A percentile compares a stretch with the other conserved stretches of the same genome.
phyloP scores from a whole-genome alignment of 2,113 vertebrate species.

The Perca schrenkii region DNA sequence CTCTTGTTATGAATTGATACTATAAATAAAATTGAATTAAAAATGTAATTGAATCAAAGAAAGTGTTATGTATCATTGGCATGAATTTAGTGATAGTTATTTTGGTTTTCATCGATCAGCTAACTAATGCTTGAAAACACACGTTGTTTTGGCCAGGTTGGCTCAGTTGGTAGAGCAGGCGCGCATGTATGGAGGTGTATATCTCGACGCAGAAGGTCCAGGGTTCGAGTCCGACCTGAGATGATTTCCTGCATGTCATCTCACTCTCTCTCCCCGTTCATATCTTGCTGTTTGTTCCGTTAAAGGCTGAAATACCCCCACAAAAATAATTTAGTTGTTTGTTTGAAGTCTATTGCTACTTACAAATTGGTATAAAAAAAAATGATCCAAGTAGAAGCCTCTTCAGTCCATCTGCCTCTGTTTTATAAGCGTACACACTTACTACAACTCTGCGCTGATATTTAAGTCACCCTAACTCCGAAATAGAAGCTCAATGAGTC shows the following conservation, averaged over 20 bases:
- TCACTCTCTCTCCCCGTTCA: too few species aligned
- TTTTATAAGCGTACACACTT: neutral
- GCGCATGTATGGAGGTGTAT: too few species aligned
- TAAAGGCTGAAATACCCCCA: too few species aligned
- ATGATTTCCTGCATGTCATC: too few species aligned
- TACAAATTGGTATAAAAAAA: neutral
- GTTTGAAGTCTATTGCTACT: neutral
- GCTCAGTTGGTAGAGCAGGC: too few species aligned
- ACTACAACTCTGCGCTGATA: neutral
- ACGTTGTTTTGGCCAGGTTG: neutral
- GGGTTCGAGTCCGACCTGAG: too few species aligned
- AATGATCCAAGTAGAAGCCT: neutral
- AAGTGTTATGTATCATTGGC: neutral
- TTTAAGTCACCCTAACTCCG: slow-evolving; percentile 10
- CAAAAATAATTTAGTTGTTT: neutral
- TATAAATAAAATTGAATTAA: too few species aligned
- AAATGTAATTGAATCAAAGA: neutral
- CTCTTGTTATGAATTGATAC: too few species aligned
- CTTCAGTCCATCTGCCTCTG: slow-evolving; percentile 8
- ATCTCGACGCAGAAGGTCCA: too few species aligned
- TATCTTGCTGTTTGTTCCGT: too few species aligned
- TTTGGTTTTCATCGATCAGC: neutral
- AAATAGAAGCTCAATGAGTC: slow-evolving; percentile 51
- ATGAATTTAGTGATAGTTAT: neutral
- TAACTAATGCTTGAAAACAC: neutral